Conservation (phyloP, 2,797 vertebrate genomes). For the Notamacropus eugenii region DNA sequence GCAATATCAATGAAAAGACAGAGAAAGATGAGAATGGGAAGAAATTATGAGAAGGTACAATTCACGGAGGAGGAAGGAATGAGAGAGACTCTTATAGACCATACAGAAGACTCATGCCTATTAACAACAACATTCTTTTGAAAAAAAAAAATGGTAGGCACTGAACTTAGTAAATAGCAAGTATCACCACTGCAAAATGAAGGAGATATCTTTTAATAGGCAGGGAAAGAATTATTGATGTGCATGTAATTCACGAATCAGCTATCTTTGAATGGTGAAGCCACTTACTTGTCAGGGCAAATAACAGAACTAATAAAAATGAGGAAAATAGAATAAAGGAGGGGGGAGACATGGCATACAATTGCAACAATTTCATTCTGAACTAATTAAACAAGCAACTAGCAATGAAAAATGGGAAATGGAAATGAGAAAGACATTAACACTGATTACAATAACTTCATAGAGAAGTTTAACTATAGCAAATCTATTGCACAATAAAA, state of each 20-base stretch:
- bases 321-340: neutral
- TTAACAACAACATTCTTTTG: neutral
- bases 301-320: neutral
- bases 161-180: neutral
- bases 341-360: neutral
- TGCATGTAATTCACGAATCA: neutral
- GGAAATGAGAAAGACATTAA: neutral
- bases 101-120: neutral
- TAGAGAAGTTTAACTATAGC: neutral
- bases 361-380: neutral
- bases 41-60: neutral
- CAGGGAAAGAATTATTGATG: neutral
- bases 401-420: neutral
- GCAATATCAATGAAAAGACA: neutral
- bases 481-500: neutral
- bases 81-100: neutral
- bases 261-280: neutral
- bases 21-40: neutral
- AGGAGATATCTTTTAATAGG: neutral
- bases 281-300: neutral
- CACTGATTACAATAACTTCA: neutral
- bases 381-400: neutral
- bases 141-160: neutral
- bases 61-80: neutral
- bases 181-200: neutral